A percentile compares a stretch with the other conserved stretches of the same genome.
These are phyloP conservation scores for Gadus macrocephalus DNA, from an alignment of 2,113 vertebrate species.

Conservation along the genomic window DNA sequence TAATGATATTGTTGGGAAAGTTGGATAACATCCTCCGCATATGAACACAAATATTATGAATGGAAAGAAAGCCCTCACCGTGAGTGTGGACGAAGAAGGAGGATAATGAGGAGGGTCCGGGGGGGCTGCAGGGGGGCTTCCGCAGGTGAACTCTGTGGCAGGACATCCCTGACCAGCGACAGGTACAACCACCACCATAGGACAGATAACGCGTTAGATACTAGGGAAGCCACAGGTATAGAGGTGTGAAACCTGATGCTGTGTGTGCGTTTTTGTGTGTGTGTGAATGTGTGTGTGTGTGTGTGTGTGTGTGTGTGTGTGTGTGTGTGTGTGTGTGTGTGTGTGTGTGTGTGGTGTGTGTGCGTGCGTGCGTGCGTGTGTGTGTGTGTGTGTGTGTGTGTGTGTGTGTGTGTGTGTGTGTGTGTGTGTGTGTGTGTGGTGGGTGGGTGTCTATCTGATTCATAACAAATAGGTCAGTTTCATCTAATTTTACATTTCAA, in stretches of 20 bases:
- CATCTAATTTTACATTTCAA: too few relatives aligned
- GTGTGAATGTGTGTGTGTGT: not conserved
- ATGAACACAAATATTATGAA: too few relatives aligned
- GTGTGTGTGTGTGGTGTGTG: not conserved
- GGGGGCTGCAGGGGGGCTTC: conserved; percentile 14
- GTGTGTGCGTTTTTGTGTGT: not conserved
- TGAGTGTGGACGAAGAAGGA: conserved; percentile 54
- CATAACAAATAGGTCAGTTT: too few relatives aligned
- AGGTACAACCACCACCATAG: not conserved
- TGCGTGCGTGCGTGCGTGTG: not conserved
- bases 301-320: not conserved
- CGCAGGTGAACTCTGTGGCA: conserved; percentile 45
- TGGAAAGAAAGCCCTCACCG: conserved; percentile 38
- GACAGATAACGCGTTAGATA: not conserved
- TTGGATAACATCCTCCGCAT: too few relatives aligned
- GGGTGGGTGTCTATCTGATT: too few relatives aligned
- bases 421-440: not conserved
- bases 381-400: not conserved
- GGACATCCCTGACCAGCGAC: conserved; percentile 33
- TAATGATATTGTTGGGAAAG: too few relatives aligned
- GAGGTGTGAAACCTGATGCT: conserved; percentile 49
- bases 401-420: not conserved
- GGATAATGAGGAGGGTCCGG: conserved; percentile 11
- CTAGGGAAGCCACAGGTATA: conserved; percentile 18
- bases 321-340: not conserved